phyloP scores from a whole-genome alignment of 2,113 vertebrate genomes.

The Rutilus rutilus region DNA sequence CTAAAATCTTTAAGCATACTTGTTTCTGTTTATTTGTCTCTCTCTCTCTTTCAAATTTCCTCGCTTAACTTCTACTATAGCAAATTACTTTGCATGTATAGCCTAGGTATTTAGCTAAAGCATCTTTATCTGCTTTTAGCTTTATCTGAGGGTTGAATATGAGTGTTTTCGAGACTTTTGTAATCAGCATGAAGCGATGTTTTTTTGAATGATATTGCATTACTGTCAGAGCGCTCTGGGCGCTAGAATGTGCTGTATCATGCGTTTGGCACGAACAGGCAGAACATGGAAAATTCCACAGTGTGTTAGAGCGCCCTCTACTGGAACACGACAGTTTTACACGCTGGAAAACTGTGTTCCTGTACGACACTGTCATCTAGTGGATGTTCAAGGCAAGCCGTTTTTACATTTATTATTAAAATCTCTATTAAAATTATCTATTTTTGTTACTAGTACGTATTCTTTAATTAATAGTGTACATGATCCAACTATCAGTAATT shows the following conservation, averaged over 20 bases:
- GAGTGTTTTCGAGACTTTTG: background rate
- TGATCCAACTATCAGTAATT: background rate
- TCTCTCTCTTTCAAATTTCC: background rate
- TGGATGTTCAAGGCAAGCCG: background rate
- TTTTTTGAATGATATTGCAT: background rate
- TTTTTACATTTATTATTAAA: background rate
- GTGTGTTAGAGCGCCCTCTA: background rate
- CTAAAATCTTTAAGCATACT: background rate
- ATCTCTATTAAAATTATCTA: background rate
- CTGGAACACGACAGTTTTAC: background rate
- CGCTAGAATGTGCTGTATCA: conserved; percentile 34
- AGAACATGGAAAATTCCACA: conserved; percentile 50
- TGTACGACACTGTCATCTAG: conserved; percentile 2
- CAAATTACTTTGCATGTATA: background rate
- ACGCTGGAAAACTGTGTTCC: background rate
- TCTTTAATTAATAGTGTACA: background rate
- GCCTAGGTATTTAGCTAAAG: background rate
- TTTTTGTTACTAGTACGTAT: background rate
- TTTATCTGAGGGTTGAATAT: background rate
- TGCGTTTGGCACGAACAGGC: conserved; percentile 12
- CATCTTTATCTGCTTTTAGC: background rate
- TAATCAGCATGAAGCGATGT: background rate
- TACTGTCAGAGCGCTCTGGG: background rate
- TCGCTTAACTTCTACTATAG: too few relatives aligned
- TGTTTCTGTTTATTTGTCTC: background rate